Conservation (phyloP, 2,888 invertebrate genomes). For the Drosophila buzzatii region DNA sequence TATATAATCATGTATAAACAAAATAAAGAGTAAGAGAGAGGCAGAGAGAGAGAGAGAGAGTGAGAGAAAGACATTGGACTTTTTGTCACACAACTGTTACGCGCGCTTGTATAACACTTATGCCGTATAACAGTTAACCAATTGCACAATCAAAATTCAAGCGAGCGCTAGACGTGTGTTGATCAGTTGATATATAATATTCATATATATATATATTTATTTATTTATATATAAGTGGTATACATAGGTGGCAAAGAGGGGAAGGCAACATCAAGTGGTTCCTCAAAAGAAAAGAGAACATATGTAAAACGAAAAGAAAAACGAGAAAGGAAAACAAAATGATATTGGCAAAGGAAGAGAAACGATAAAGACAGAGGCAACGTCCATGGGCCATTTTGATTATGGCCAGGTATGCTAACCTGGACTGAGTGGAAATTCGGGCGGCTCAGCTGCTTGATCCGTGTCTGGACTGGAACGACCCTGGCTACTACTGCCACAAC, state of each 20-base stretch:
- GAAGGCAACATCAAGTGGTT: conserved; percentile 48
- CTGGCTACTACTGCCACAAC: conserved; percentile 86
- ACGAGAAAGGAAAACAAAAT: conserved; percentile 10
- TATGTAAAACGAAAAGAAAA: conserved; percentile 22
- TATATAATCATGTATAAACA: conserved; percentile 30
- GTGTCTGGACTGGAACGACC: conserved; percentile 85
- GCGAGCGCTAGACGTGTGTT: conserved; percentile 35
- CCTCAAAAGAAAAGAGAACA: conserved; percentile 30
- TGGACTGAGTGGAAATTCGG: conserved; percentile 85
- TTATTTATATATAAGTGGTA: conserved; percentile 13
- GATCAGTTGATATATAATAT: conserved; percentile 11
- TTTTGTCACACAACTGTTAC: conserved; percentile 33
- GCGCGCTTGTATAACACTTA: conserved; percentile 55
- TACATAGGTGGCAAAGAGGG: conserved; percentile 23
- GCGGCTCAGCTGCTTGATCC: conserved; percentile 84
- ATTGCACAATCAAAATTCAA: conserved; percentile 49
- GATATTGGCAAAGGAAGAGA: conserved; percentile 18
- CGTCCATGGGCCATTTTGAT: conserved; percentile 49
- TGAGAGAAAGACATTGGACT: conserved; percentile 30
- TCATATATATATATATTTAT: conserved; percentile 2
- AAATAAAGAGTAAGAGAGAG: conserved; percentile 15
- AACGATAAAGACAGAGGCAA: conserved; percentile 46
- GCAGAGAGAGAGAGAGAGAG: conserved; percentile 20
- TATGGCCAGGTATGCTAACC: conserved; percentile 84
- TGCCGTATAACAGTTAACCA: conserved; percentile 65